Percentiles rank a stretch among this genome's conserved stretches.
Conservation (phyloP, 2,113 vertebrate genomes). For the Delphinapterus leucas region DNA sequence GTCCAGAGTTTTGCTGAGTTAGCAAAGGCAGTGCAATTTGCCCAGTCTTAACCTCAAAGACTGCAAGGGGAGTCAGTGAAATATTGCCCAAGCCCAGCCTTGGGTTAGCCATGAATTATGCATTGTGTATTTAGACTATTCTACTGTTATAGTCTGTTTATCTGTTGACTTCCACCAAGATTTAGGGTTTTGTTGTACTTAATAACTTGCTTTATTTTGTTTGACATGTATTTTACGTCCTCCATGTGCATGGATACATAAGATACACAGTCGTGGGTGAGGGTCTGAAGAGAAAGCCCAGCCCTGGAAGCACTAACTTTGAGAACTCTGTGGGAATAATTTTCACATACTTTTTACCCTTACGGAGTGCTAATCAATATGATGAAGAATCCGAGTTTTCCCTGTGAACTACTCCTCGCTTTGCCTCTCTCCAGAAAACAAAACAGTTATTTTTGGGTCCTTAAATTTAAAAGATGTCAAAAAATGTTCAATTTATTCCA, state of each 20-base stretch:
- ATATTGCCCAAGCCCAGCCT: conserved; percentile 82
- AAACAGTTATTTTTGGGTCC: background rate
- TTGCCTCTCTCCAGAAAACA: background rate
- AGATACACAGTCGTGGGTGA: conserved; percentile 87
- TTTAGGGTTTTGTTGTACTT: conserved; percentile 86
- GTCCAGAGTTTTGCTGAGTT: conserved; percentile 74
- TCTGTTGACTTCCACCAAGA: conserved; percentile 89
- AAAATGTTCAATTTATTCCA: background rate
- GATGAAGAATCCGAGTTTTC: background rate
- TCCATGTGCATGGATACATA: conserved; percentile 82
- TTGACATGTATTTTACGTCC: conserved; percentile 89
- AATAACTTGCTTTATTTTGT: conserved; percentile 88
- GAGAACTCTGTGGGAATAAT: conserved; percentile 23
- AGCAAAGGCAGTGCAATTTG: conserved; percentile 75
- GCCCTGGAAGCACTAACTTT: conserved; percentile 68
- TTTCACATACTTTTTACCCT: conserved; percentile 27
- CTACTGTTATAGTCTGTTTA: conserved; percentile 85
- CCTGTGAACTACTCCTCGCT: background rate
- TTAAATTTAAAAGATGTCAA: conserved; percentile 33
- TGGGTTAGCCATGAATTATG: conserved; percentile 85
- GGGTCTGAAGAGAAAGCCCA: conserved; percentile 85
- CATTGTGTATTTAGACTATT: conserved; percentile 84
- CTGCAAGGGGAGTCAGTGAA: conserved; percentile 75
- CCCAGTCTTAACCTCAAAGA: conserved; percentile 78
- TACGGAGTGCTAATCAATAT: background rate